These are phyloP conservation scores for Caenorhabditis wallacei DNA, from an alignment of 2,888 invertebrate genomes.

Conservation along the genomic window DNA sequence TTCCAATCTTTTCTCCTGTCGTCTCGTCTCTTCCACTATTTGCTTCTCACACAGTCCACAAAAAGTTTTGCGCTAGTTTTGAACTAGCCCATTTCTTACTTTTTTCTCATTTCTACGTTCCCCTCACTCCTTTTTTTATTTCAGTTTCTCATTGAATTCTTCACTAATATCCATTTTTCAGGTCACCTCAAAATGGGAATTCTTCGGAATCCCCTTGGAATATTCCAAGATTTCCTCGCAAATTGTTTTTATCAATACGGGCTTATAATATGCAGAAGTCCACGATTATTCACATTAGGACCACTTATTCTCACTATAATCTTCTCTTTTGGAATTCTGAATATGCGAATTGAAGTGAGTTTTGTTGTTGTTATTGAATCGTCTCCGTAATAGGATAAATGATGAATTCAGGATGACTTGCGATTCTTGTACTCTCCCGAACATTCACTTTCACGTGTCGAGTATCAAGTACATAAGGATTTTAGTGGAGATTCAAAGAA, in stretches of 20 bases:
- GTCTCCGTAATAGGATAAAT: conserved; percentile 23
- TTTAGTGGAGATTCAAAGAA: conserved; percentile 82
- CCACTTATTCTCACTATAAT: conserved; percentile 78
- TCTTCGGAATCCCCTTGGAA: conserved; percentile 78
- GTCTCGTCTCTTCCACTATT: conserved; percentile 34
- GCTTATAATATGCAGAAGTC: conserved; percentile 75
- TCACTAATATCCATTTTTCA: background rate
- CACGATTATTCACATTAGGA: conserved; percentile 77
- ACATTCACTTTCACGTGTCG: conserved; percentile 80
- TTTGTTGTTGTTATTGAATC: conserved; percentile 2
- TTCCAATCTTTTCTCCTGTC: conserved; percentile 12
- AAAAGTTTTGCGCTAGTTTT: conserved; percentile 57
- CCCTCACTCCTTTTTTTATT: background rate
- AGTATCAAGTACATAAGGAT: conserved; percentile 81
- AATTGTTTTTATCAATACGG: conserved; percentile 79
- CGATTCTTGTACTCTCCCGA: conserved; percentile 82
- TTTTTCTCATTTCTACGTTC: conserved; percentile 8
- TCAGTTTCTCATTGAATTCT: background rate
- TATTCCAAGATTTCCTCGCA: conserved; percentile 79
- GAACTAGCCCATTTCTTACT: conserved; percentile 27
- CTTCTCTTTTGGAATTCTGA: conserved; percentile 77
- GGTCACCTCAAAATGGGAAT: conserved; percentile 39
- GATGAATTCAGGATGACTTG: conserved; percentile 80
- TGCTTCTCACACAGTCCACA: conserved; percentile 57
- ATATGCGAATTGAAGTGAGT: conserved; percentile 77